phyloP scores from a whole-genome alignment of 1,140 invertebrate species.

The Drosophila serrata region DNA sequence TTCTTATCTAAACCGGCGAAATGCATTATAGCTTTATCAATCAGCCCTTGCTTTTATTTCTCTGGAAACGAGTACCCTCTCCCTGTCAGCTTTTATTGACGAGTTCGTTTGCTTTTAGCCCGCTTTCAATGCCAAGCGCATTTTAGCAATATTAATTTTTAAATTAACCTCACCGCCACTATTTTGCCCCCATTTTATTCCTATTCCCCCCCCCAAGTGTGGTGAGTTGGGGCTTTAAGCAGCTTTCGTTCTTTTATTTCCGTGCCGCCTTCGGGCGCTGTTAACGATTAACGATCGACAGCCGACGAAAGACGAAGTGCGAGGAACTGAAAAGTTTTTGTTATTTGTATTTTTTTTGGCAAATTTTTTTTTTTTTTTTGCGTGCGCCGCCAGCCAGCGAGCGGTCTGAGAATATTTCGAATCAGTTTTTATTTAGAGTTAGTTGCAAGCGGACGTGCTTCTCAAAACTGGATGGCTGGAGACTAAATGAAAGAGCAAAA shows the following conservation, averaged over 20 bases:
- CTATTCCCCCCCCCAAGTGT: constrained; percentile 18
- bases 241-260: constrained; percentile 78
- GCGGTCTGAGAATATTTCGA: constrained; percentile 53
- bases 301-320: constrained; percentile 29
- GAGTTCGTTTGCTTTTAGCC: constrained; percentile 19
- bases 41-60: constrained; percentile 1
- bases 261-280: constrained; percentile 60
- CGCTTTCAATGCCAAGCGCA: constrained; percentile 68
- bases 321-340: constrained; percentile 39
- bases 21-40: constrained; percentile 52
- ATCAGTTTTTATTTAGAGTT: constrained; percentile 84
- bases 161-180: constrained; percentile 16
- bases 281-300: constrained; percentile 58
- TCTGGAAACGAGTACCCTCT: constrained; percentile 8
- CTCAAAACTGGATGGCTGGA: constrained; percentile 85
- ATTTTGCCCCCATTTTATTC: constrained; percentile 5
- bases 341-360: constrained; percentile 54
- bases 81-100: not conserved
- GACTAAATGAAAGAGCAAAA: constrained; percentile 71
- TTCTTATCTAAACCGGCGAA: constrained; percentile 77
- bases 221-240: constrained; percentile 55
- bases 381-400: constrained; percentile 26
- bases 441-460: constrained; percentile 83
- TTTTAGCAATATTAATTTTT: constrained; percentile 40
- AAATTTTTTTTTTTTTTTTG: constrained; percentile 76